Evolutionary conservation across 2,888 invertebrate species (phyloP).

Genomic region (Volucella inflata): DNA sequence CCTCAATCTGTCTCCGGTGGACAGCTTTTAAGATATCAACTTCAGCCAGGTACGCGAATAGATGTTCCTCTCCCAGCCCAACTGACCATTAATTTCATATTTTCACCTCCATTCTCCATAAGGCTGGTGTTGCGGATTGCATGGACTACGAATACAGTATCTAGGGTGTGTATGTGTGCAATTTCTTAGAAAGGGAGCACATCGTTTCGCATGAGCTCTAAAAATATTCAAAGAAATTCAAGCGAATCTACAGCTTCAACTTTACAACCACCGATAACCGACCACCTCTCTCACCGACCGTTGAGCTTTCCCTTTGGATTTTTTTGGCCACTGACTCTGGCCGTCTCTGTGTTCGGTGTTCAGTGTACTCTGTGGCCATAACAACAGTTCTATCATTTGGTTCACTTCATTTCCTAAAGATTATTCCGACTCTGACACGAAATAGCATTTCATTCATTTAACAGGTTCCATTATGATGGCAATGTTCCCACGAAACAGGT

Average conservation of each 20-base stretch:
- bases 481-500: constrained; percentile 84
- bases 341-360: neutral
- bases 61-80: constrained; percentile 6
- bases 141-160: neutral
- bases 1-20: constrained; percentile 69
- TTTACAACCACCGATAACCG: neutral
- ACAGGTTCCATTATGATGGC: constrained; percentile 84
- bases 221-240: constrained; percentile 60
- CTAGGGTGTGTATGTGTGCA: constrained; percentile 26
- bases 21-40: constrained; percentile 29
- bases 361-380: neutral
- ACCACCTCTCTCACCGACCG: constrained; percentile 3
- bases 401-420: constrained; percentile 75
- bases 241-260: constrained; percentile 51
- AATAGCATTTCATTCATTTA: constrained; percentile 84
- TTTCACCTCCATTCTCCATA: constrained; percentile 51
- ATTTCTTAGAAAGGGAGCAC: constrained; percentile 70
- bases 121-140: neutral
- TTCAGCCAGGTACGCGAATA: neutral
- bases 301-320: constrained; percentile 57
- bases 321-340: constrained; percentile 44
- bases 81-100: constrained; percentile 71
- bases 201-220: constrained; percentile 75
- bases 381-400: constrained; percentile 70
- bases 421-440: constrained; percentile 75